Percentiles rank a stretch among this genome's conserved stretches.
Conservation (phyloP, 2,888 invertebrate genomes). For the Lithophane leautieri region DNA sequence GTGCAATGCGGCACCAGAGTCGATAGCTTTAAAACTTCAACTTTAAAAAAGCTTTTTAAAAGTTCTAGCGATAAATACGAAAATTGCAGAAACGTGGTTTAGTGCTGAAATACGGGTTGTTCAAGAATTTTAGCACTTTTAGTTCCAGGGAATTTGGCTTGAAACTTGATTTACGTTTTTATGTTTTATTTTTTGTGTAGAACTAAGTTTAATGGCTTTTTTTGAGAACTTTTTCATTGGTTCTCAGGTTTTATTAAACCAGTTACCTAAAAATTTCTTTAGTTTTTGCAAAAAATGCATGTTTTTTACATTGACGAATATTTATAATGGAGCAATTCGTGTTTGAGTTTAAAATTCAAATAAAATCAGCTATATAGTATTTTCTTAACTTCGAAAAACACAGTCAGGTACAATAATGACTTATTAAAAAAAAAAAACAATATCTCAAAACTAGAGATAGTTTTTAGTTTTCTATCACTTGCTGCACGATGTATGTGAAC, state of each 20-base stretch:
- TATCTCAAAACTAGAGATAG: background rate
- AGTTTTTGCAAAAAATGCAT: background rate
- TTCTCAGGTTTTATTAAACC: slow-evolving; percentile 24
- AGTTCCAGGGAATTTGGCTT: slow-evolving; percentile 27
- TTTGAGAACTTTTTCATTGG: background rate
- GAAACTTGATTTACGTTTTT: slow-evolving; percentile 10
- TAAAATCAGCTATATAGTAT: background rate
- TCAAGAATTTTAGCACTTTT: slow-evolving; percentile 10
- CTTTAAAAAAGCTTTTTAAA: slow-evolving; percentile 22
- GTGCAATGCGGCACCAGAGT: slow-evolving; percentile 28
- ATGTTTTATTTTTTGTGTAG: background rate
- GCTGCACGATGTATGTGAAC: background rate
- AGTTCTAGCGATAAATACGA: slow-evolving; percentile 22
- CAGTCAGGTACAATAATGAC: background rate
- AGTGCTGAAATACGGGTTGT: slow-evolving; percentile 19
- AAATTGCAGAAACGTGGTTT: slow-evolving; percentile 18
- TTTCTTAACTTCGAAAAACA: background rate
- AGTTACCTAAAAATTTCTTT: background rate
- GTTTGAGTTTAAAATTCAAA: background rate
- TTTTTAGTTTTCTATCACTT: background rate
- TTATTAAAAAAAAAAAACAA: background rate
- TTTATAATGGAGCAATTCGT: background rate
- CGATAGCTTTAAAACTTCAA: background rate
- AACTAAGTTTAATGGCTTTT: background rate
- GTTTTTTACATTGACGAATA: background rate